Base-by-base conservation (phyloP, 2,888 invertebrate species). In the Agrochola macilenta region DNA sequence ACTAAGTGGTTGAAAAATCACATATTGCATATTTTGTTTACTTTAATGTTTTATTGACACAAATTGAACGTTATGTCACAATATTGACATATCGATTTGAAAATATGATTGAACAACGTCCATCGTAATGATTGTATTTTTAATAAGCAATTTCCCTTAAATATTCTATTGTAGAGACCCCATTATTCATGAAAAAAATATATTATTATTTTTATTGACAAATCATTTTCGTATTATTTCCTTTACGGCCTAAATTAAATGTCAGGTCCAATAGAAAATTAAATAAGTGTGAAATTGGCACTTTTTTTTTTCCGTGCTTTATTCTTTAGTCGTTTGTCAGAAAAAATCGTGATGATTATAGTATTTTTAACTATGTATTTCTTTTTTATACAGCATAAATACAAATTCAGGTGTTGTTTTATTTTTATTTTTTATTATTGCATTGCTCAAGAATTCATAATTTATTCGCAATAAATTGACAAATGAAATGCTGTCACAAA, bases 261-360 rank as follows among this genome's bases (percentile, higher is more conserved):
- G 78, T 76, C 82, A 76, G 30, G 23, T 73, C 14, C 75, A 81
- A 81, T 74, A 35, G 30, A 52, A 81, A 68, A 69, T 64, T 60
- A 49, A 64, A 64, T 46, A 39, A 30, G 9, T 39, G 14, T 69
- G 35, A 35, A 57, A 49, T 70, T 69, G 26, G n/a, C 43, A 69
- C 14, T 43, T 46, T 72, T 46, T 43, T 12, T 9, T 49, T 65
- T 81, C 23, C 5, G 23, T 43, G 17, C 60, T 60, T 17, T 1
- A 12, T 46, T 54, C 11, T 61, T 52, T 49, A 49, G 49, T 23
- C 3, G n/a, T 69, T 78, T 69, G 17, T 61, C 14, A 46, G 14
- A 5, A 5, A 60, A 65, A 61, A 54, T 11, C 17, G 26, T 39
- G 9, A 46, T 43, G 17, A 17, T 17, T 49, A 46, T 46, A 4